These are phyloP conservation scores for Zaprionus bogoriensis DNA, from an alignment of 2,888 invertebrate genomes.

Conservation along the genomic window DNA sequence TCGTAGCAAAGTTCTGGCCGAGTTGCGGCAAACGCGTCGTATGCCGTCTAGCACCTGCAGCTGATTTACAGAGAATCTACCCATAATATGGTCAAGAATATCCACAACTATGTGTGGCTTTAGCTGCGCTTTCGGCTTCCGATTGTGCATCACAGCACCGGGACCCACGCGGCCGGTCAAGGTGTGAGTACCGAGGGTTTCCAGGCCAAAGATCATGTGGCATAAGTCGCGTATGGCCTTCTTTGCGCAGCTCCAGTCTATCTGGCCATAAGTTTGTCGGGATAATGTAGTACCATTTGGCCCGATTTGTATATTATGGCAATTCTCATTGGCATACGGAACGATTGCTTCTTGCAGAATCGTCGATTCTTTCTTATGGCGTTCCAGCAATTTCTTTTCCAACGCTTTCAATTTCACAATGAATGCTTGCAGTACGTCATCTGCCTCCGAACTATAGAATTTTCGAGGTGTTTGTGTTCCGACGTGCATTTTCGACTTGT, in stretches of 20 bases:
- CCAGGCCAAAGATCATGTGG: constrained; percentile 9
- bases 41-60: not conserved
- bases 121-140: not conserved
- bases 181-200: constrained; percentile 12
- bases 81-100: not conserved
- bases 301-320: constrained; percentile 1
- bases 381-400: not conserved
- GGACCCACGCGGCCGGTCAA: not conserved
- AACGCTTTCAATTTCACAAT: not conserved
- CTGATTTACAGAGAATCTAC: not conserved
- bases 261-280: not conserved
- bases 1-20: not conserved
- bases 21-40: not conserved
- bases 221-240: not conserved
- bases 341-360: no score
- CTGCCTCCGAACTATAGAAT: not conserved
- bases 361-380: no score
- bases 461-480: constrained; percentile 4
- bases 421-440: not conserved
- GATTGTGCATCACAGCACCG: not conserved
- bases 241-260: not conserved
- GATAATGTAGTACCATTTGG: constrained; percentile 8
- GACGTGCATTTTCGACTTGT: not conserved
- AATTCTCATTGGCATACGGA: not conserved
- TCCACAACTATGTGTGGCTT: not conserved